Evolutionary conservation across 2,888 invertebrate species (phyloP).

Genomic region (Archaeoteleia sp.): DNA sequence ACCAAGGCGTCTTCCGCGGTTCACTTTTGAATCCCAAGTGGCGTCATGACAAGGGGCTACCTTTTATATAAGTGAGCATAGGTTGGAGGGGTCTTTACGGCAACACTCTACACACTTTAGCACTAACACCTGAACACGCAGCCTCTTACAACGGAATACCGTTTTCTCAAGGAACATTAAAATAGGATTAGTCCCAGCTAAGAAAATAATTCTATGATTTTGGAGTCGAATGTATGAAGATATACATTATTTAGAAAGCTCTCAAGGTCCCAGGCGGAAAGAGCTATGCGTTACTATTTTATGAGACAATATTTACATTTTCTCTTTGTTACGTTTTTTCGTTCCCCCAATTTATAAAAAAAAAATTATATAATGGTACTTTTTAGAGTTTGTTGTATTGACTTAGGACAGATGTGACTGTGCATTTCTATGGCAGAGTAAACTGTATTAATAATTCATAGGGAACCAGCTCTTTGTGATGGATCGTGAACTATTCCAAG

Average conservation of each 20-base stretch:
- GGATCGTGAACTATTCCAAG: no score
- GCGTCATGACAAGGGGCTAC: slow-evolving; percentile 34
- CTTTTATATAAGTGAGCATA: slow-evolving; percentile 39
- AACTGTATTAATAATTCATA: no score
- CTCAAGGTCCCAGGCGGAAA: neutral
- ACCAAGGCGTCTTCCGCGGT: slow-evolving; percentile 2
- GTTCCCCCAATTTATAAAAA: no score
- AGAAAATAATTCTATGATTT: slow-evolving; percentile 7
- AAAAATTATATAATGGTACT: no score
- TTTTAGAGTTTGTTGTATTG: no score
- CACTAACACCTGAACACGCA: slow-evolving; percentile 37
- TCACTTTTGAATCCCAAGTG: slow-evolving; percentile 27
- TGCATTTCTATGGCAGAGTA: no score
- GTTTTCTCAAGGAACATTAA: slow-evolving; percentile 7
- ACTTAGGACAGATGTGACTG: no score
- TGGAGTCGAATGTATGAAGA: neutral
- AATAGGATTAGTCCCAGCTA: neutral
- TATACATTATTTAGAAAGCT: slow-evolving; percentile 7
- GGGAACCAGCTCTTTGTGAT: no score
- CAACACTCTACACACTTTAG: slow-evolving; percentile 4
- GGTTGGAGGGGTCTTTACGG: slow-evolving; percentile 37
- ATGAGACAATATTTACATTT: no score
- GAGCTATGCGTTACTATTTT: no score
- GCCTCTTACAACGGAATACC: slow-evolving; percentile 6
- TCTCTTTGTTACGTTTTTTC: no score